phyloP scores from a whole-genome alignment of 30 jellyfish, hydroid and myxozoan species.

The Sanderia malayensis region DNA sequence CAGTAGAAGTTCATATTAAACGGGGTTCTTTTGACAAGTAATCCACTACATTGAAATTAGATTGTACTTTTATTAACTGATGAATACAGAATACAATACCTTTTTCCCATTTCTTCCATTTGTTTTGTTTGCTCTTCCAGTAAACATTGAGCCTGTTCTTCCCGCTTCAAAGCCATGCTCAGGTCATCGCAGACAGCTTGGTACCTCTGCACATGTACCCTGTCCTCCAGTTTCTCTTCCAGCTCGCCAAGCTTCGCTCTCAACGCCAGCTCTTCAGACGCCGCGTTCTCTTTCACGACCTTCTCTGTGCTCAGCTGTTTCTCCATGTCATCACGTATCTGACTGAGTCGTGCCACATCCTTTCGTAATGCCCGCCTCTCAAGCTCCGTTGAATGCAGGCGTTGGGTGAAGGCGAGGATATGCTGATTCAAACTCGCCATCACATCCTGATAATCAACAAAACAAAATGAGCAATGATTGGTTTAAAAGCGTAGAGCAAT shows the following conservation, averaged over 20 bases:
- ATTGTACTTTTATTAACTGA: no score
- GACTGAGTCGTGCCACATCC: slow-evolving; percentile 17
- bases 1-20: no score
- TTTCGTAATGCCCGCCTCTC: slow-evolving; percentile 40
- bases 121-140: slow-evolving; percentile 60
- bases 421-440: slow-evolving; percentile 27
- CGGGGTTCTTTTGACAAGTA: no score
- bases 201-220: slow-evolving; percentile 45
- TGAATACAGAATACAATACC: no score
- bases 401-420: slow-evolving; percentile 57
- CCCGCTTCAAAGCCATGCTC: slow-evolving; percentile 58
- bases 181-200: slow-evolving; percentile 52
- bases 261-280: slow-evolving; percentile 34
- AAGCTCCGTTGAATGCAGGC: slow-evolving; percentile 75
- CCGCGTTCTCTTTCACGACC: slow-evolving; percentile 3
- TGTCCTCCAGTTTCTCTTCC: slow-evolving; percentile 18
- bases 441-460: no score
- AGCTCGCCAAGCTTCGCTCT: slow-evolving; percentile 29
- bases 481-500: no score
- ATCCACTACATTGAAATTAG: no score
- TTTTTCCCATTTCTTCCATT: slow-evolving; percentile 63
- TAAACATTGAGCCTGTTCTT: slow-evolving; percentile 54
- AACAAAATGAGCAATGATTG: no score
- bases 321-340: slow-evolving; percentile 42
- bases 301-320: slow-evolving; percentile 25